A percentile compares a stretch with the other conserved stretches of the same genome.
Conservation (phyloP, 2,113 vertebrate genomes). For the Cynopterus brachyotis region DNA sequence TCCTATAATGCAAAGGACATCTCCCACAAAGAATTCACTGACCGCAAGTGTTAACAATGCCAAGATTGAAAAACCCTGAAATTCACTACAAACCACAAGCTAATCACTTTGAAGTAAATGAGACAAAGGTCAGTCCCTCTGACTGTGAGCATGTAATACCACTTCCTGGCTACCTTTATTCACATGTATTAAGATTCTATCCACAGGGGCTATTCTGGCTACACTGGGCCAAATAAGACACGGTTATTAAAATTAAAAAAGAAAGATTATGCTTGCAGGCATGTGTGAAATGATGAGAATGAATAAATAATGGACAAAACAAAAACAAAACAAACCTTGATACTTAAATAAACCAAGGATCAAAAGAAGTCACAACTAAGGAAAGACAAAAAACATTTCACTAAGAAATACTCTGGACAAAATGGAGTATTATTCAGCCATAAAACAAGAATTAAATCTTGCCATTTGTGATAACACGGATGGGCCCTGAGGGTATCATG, state of each 20-base stretch:
- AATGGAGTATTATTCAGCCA: not conserved
- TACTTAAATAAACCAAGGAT: not conserved
- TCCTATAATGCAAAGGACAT: not conserved
- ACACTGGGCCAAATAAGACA: too few relatives aligned
- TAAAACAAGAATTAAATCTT: not conserved
- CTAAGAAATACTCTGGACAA: not conserved
- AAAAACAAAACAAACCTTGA: not conserved
- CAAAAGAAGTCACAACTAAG: not conserved
- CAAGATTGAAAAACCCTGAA: not conserved
- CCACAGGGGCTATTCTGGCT: too few relatives aligned
- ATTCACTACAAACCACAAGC: not conserved
- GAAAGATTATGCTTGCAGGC: too few relatives aligned
- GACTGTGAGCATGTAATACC: not conserved
- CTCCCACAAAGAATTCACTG: not conserved
- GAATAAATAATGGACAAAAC: not conserved
- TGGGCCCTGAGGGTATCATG: not conserved
- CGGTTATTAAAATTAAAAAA: too few relatives aligned
- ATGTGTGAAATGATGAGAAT: not conserved
- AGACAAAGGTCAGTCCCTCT: not conserved
- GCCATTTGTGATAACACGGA: not conserved
- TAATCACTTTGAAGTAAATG: not conserved
- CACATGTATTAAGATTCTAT: not conserved
- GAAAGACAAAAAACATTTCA: slow-evolving; percentile 4
- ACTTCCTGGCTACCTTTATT: not conserved
- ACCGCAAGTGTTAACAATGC: not conserved